Percentiles rank a stretch among this genome's conserved stretches.
Conservation (phyloP, 1,140 invertebrate species). For the Ceratoteleas bidentatus region DNA sequence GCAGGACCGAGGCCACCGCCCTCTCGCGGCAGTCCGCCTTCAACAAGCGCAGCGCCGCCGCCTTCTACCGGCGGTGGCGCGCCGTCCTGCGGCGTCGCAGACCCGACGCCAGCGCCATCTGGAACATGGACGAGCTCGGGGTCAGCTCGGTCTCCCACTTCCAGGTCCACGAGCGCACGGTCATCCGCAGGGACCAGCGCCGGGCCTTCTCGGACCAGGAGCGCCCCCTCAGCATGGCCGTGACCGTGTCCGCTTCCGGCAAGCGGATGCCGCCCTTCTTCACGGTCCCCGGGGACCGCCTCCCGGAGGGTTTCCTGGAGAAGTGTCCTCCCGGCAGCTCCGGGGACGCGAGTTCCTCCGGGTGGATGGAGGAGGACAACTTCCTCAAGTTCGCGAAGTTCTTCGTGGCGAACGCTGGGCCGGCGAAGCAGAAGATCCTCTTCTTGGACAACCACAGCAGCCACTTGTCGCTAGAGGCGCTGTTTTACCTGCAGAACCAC, state of each 20-base stretch:
- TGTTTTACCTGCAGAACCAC: conserved; percentile 71
- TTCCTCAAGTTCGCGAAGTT: conserved; percentile 66
- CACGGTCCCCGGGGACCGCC: background rate
- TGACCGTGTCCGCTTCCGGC: background rate
- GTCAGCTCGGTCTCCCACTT: background rate
- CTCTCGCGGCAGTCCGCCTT: background rate
- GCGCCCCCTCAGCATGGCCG: background rate
- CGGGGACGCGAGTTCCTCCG: background rate
- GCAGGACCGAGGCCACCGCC: background rate
- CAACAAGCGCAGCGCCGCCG: background rate
- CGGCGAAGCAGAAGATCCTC: conserved; percentile 60
- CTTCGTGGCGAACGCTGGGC: conserved; percentile 72
- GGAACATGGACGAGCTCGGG: conserved; percentile 10
- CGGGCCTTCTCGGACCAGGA: background rate
- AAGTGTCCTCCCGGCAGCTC: background rate
- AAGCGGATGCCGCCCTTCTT: background rate
- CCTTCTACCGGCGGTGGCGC: conserved; percentile 3
- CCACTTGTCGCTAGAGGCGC: conserved; percentile 72
- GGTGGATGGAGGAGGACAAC: conserved; percentile 14
- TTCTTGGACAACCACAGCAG: conserved; percentile 76
- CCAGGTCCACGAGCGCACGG: background rate
- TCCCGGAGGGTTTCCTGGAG: background rate
- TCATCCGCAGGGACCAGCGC: background rate
- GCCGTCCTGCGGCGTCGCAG: background rate
- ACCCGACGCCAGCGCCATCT: background rate